phyloP scores from a whole-genome alignment of 1,140 invertebrate genomes.

The Anastrepha ludens region DNA sequence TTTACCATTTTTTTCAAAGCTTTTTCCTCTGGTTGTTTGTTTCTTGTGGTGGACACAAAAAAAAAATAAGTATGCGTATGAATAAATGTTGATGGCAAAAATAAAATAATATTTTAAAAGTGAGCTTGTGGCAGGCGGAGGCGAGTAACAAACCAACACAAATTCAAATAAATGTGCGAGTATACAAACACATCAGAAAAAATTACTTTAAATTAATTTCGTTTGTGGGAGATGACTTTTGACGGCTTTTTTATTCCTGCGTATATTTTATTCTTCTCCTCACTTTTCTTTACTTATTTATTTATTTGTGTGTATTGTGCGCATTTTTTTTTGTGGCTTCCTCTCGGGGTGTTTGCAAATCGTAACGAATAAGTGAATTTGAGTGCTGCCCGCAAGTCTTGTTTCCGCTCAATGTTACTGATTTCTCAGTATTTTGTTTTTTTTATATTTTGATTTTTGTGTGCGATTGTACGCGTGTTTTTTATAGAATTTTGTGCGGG shows the following conservation, averaged over 20 bases:
- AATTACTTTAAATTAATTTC: conserved; percentile 53
- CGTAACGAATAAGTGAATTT: conserved; percentile 11
- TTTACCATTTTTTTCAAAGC: conserved; percentile 4
- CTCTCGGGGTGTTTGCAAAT: conserved; percentile 33
- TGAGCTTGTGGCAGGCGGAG: not conserved
- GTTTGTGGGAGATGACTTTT: conserved; percentile 52
- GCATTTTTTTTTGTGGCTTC: conserved; percentile 12
- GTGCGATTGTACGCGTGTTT: not conserved
- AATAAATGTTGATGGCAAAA: not conserved
- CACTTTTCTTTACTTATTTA: not conserved
- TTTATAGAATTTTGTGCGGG: not conserved
- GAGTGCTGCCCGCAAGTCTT: conserved; percentile 13
- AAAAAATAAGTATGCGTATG: not conserved
- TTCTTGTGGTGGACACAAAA: conserved; percentile 31
- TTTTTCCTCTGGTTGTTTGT: conserved; percentile 12
- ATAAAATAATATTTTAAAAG: conserved; percentile 27
- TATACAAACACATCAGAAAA: not conserved
- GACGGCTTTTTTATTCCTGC: conserved; percentile 23
- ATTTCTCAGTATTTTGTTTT: conserved; percentile 17
- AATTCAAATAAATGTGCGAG: not conserved
- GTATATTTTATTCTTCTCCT: conserved; percentile 1
- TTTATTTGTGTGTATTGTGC: not conserved
- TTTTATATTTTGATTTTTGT: not conserved
- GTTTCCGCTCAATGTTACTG: conserved; percentile 10
- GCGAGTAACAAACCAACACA: not conserved